Percentiles rank a stretch among this genome's conserved stretches.
Evolutionary conservation across 2,797 vertebrate genomes (phyloP).

Genomic region (Cuniculus paca): DNA sequence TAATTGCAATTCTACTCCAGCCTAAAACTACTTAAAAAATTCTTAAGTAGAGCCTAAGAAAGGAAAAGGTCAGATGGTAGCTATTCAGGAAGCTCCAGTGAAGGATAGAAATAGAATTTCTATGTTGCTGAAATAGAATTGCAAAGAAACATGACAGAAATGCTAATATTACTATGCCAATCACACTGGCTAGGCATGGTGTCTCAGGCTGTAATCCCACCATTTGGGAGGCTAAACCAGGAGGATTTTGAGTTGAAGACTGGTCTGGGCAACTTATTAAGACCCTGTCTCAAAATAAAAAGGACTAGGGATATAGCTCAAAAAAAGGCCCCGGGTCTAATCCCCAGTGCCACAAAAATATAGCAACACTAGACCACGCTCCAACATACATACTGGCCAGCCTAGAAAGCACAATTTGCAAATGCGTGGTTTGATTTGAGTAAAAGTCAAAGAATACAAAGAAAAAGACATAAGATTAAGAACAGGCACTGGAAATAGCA

Average conservation of each 20-base stretch:
- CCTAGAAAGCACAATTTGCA: neutral
- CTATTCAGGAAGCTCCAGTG: constrained; percentile 13
- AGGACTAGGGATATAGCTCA: neutral
- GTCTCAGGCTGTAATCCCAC: neutral
- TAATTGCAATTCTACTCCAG: constrained; percentile 13
- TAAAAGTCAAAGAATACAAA: constrained; percentile 18
- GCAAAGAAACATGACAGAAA: constrained; percentile 47
- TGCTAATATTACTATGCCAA: neutral
- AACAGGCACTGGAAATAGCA: neutral
- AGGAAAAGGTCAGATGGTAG: neutral
- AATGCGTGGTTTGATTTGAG: neutral
- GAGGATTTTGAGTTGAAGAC: neutral
- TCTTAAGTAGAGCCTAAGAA: neutral
- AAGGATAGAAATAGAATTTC: neutral
- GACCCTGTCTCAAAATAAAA: neutral
- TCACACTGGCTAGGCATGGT: neutral
- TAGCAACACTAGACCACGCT: neutral
- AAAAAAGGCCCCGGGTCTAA: neutral
- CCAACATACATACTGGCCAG: neutral
- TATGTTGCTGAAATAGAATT: neutral
- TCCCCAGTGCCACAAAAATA: neutral
- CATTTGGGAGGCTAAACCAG: neutral
- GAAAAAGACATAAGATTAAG: neutral
- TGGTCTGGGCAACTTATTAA: neutral
- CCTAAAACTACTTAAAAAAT: too few species aligned